Base-by-base conservation (phyloP, 2,888 invertebrate species). In the Nephrotoma appendiculata region DNA sequence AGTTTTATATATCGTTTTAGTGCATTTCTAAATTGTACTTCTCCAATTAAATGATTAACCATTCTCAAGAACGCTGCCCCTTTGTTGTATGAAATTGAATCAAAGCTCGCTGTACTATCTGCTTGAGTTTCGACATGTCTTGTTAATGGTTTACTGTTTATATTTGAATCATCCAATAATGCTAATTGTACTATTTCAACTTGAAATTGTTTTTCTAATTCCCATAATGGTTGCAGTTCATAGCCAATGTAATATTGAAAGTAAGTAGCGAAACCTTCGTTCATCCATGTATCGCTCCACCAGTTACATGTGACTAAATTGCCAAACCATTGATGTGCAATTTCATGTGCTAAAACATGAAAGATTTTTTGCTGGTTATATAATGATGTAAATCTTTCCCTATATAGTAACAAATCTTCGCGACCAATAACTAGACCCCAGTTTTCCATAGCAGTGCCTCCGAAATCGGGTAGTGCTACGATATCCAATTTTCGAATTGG, bases 361-460 rank as follows among this genome's bases (percentile, higher is more conserved):
- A 91, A 92, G 6, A 93, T 91, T 86, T 43, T 52, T 71, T 85
- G 85, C 12, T 94, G 94, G 86, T 93, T 93, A 7, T 92, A 88
- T 86, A 93, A 92, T 0, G 94, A 93, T 0, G 94, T 94, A 45
- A 93, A 91, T 2, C 92, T 90, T 83, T 93, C 92, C 86, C 96
- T 95, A 88, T 93, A 95, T 2, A 96, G 91, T 87, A 96, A 91
- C 0, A 94, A 93, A 0, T 94, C 94, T 42, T 87, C 41, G 6
- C 57, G 90, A 86, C 91, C 91, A 2, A 96, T 96, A 44, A 97
- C 95, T 84, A 98, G 91, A 5, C 98, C 98, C 98, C 98, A 98
- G 90, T 98, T 98, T 90, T 98, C 98, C 97, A 98, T 98, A 71
- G 97, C 98, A 31, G 96, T 96, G 88, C 95, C 95, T 43, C 94